Percentiles rank a stretch among this genome's conserved stretches.
These are phyloP conservation scores for Trogon melanurus DNA, from an alignment of 2,113 vertebrate species.

Conservation along the genomic window DNA sequence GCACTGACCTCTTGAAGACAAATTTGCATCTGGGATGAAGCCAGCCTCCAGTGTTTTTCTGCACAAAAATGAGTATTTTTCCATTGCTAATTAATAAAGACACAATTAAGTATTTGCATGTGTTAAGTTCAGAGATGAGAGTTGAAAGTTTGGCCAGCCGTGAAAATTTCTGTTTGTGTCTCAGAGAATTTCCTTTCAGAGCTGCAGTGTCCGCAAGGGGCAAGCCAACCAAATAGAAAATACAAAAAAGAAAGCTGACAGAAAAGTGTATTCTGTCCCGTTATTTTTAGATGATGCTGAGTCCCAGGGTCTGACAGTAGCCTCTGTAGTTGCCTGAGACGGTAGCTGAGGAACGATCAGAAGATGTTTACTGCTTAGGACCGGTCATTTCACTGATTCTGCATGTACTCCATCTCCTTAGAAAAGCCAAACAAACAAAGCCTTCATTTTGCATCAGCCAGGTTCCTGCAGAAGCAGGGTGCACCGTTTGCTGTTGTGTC, in stretches of 20 bases:
- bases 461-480: background rate
- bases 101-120: conserved; percentile 30
- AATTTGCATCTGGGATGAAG: conserved; percentile 31
- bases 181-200: conserved; percentile 23
- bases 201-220: background rate
- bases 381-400: background rate
- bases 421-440: background rate
- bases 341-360: background rate
- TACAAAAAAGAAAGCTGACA: background rate
- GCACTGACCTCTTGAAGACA: background rate
- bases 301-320: background rate
- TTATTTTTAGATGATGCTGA: background rate
- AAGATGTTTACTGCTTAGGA: background rate
- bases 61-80: conserved; percentile 28
- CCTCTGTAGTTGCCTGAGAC: background rate
- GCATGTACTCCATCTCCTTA: background rate
- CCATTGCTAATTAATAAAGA: conserved; percentile 30
- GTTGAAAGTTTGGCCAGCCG: conserved; percentile 29
- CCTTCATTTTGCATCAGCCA: background rate
- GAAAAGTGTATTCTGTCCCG: background rate
- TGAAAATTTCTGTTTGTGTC: conserved; percentile 28
- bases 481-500: background rate
- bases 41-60: conserved; percentile 15
- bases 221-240: background rate
- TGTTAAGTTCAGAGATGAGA: conserved; percentile 9